These are phyloP conservation scores for Dunckerocampus dactyliophorus DNA, from an alignment of 2,113 vertebrate genomes.

Conservation along the genomic window DNA sequence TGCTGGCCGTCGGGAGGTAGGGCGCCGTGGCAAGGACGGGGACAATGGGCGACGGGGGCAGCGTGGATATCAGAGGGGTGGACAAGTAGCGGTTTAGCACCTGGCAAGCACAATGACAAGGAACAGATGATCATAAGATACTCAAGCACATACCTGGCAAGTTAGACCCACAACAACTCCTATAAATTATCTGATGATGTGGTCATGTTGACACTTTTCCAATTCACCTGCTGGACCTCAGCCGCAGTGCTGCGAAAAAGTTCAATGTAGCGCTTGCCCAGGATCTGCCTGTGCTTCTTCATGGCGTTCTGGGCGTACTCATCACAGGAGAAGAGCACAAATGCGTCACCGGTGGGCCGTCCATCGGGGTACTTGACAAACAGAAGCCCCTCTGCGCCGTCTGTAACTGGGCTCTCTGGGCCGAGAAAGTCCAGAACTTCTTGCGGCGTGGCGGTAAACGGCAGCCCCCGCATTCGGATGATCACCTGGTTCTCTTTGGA, in stretches of 20 bases:
- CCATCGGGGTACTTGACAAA: slow-evolving; percentile 96
- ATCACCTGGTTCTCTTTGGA: slow-evolving; percentile 95
- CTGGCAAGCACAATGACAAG: slow-evolving; percentile 52
- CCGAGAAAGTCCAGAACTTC: slow-evolving; percentile 90
- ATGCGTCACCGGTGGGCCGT: slow-evolving; percentile 92
- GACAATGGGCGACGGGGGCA: slow-evolving; percentile 83
- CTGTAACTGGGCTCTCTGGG: slow-evolving; percentile 85
- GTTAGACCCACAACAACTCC: too few species aligned
- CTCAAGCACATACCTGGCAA: not conserved
- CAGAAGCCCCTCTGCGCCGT: slow-evolving; percentile 85
- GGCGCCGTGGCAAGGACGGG: slow-evolving; percentile 79
- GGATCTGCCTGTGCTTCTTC: slow-evolving; percentile 93
- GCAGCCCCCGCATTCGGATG: slow-evolving; percentile 90
- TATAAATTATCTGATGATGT: not conserved
- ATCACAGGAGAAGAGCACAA: slow-evolving; percentile 94
- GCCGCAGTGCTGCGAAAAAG: slow-evolving; percentile 94
- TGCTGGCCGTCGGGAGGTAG: slow-evolving; percentile 78
- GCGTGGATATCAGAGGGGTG: slow-evolving; percentile 86
- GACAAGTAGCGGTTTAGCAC: slow-evolving; percentile 93
- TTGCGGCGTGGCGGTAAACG: slow-evolving; percentile 85
- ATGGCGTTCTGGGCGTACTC: slow-evolving; percentile 91
- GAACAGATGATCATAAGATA: not conserved
- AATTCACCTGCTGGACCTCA: slow-evolving; percentile 87
- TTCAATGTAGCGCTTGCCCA: slow-evolving; percentile 95
- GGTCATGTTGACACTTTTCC: not conserved